phyloP scores from a whole-genome alignment of 2,888 invertebrate species.

The Glyphotaelius pellucidus region DNA sequence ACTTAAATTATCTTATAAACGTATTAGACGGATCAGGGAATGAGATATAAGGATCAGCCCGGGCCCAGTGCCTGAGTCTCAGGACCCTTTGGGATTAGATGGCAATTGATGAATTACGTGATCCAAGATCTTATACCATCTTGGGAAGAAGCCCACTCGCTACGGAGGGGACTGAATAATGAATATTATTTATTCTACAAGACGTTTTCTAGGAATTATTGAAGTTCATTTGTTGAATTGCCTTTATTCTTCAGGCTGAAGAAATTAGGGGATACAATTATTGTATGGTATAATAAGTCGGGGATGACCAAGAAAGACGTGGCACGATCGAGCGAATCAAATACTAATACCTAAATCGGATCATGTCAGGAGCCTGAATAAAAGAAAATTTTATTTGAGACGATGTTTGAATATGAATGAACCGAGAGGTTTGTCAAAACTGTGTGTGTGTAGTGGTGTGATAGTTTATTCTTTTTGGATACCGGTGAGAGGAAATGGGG shows the following conservation, averaged over 20 bases:
- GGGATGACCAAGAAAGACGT: too few species aligned
- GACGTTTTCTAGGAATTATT: background rate
- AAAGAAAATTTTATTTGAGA: too few species aligned
- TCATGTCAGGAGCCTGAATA: too few species aligned
- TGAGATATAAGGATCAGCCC: constrained; percentile 54
- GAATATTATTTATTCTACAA: background rate
- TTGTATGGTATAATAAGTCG: too few species aligned
- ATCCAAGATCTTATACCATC: constrained; percentile 30
- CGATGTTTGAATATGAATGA: too few species aligned
- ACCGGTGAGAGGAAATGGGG: too few species aligned
- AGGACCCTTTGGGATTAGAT: constrained; percentile 48
- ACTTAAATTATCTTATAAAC: constrained; percentile 63
- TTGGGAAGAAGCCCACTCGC: background rate
- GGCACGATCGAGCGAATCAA: too few species aligned
- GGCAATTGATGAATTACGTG: constrained; percentile 64
- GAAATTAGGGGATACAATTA: too few species aligned
- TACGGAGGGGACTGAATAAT: background rate
- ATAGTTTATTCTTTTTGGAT: too few species aligned
- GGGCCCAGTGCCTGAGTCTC: background rate
- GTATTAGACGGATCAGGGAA: constrained; percentile 61
- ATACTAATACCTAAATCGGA: too few species aligned
- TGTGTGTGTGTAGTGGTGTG: too few species aligned
- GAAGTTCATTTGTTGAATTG: background rate
- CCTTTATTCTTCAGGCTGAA: background rate
- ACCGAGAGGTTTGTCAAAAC: too few species aligned